phyloP scores from a whole-genome alignment of 1,140 invertebrate species.

The Atta texana region DNA sequence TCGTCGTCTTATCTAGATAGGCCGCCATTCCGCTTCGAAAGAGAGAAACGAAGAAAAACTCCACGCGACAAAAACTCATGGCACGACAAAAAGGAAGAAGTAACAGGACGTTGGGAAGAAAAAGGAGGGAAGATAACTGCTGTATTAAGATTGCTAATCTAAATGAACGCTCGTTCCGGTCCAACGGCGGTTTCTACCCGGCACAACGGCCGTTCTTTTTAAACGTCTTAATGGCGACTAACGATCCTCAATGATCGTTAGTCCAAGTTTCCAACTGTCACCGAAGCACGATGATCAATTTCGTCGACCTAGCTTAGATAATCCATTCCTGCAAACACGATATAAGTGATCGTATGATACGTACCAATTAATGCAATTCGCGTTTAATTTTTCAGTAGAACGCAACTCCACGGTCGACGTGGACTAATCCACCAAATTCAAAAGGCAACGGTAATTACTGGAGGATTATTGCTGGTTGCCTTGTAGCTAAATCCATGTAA shows the following conservation, averaged over 20 bases:
- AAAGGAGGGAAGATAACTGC: constrained; percentile 68
- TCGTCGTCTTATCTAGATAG: constrained; percentile 73
- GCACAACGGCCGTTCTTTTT: constrained; percentile 57
- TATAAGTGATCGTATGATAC: constrained; percentile 5
- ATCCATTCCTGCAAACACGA: constrained; percentile 4
- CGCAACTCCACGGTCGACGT: constrained; percentile 18
- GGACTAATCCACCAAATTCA: constrained; percentile 66
- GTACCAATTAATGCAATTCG: constrained; percentile 70
- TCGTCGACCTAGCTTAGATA: background rate
- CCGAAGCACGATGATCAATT: constrained; percentile 19
- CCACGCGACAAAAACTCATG: constrained; percentile 66
- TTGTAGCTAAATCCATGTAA: constrained; percentile 57
- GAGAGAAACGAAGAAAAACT: constrained; percentile 65
- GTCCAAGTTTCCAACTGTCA: constrained; percentile 33
- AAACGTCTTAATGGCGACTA: constrained; percentile 68
- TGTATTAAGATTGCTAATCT: constrained; percentile 79
- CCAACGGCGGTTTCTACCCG: constrained; percentile 66
- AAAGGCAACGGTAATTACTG: constrained; percentile 65
- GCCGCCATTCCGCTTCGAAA: constrained; percentile 64
- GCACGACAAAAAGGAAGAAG: constrained; percentile 51
- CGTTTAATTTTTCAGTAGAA: constrained; percentile 66
- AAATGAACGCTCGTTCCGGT: constrained; percentile 78
- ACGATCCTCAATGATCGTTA: constrained; percentile 54
- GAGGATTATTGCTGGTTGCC: constrained; percentile 29
- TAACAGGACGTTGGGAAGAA: constrained; percentile 14